Conservation (phyloP, 2,797 vertebrate genomes). For the Ataeniobius toweri region DNA sequence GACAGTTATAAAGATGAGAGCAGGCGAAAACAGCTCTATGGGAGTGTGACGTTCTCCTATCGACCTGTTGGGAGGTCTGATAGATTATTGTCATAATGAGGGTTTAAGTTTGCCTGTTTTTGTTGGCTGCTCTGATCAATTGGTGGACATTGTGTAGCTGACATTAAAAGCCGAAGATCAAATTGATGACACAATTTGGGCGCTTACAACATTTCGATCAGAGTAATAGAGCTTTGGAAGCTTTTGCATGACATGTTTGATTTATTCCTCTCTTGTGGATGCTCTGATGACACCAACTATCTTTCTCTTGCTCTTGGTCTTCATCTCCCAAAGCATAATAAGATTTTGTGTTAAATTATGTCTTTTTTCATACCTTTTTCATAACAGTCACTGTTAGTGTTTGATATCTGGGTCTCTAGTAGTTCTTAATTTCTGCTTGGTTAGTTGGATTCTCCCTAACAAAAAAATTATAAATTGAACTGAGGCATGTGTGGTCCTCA, state of each 20-base stretch:
- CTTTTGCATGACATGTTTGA: conserved; percentile 71
- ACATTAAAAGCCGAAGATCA: conserved; percentile 80
- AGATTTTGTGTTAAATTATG: conserved; percentile 79
- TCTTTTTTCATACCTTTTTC: conserved; percentile 57
- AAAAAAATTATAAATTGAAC: conserved; percentile 83
- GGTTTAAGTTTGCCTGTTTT: conserved; percentile 77
- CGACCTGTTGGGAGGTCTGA: conserved; percentile 64
- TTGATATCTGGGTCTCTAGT: conserved; percentile 83
- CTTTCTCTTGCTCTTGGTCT: conserved; percentile 47
- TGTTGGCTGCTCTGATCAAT: conserved; percentile 76
- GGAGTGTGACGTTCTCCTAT: conserved; percentile 66
- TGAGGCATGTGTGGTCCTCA: conserved; percentile 79
- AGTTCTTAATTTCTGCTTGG: conserved; percentile 82
- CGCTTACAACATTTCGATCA: conserved; percentile 67
- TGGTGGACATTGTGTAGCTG: conserved; percentile 76
- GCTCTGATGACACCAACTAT: conserved; percentile 75
- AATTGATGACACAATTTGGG: conserved; percentile 78
- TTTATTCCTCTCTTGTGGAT: conserved; percentile 76
- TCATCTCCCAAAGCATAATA: conserved; percentile 70
- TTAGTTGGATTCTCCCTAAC: conserved; percentile 72
- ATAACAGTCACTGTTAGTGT: conserved; percentile 68
- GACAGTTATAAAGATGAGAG: conserved; percentile 66
- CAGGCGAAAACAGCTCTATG: conserved; percentile 53
- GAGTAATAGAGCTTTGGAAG: conserved; percentile 70
- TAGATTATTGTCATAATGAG: conserved; percentile 79